Evolutionary conservation across 2,113 vertebrate species (phyloP).

Genomic region (Micromys minutus): DNA sequence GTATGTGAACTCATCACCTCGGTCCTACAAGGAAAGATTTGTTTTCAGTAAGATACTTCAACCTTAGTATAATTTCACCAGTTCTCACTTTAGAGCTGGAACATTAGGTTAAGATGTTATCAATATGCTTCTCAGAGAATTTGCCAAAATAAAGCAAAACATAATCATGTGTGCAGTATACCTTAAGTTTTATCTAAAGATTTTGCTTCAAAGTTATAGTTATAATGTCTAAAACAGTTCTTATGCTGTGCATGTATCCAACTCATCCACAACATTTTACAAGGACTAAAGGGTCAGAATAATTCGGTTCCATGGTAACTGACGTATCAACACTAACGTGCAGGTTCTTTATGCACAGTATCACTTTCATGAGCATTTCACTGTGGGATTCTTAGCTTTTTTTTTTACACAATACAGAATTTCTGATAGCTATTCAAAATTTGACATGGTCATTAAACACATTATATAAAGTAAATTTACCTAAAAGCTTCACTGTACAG

Average conservation of each 20-base stretch:
- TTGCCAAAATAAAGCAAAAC: slow-evolving; percentile 43
- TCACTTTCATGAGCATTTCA: not conserved
- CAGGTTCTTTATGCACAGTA: not conserved
- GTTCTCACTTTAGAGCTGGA: slow-evolving; percentile 62
- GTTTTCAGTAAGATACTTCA: slow-evolving; percentile 70
- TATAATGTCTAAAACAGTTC: not conserved
- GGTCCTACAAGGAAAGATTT: slow-evolving; percentile 88
- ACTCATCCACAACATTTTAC: not conserved
- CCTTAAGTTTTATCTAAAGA: not conserved
- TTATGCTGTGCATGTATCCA: not conserved
- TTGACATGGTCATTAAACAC: not conserved
- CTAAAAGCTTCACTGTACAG: not conserved
- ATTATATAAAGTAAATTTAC: not conserved
- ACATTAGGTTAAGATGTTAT: not conserved
- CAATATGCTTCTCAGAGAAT: not conserved
- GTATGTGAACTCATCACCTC: slow-evolving; percentile 99
- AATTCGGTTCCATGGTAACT: not conserved
- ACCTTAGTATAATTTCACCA: not conserved
- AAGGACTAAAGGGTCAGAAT: not conserved
- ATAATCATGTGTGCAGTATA: not conserved
- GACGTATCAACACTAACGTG: not conserved
- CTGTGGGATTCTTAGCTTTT: not conserved
- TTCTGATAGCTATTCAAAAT: not conserved
- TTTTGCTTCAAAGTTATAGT: not conserved
- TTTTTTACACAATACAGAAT: not conserved